Percentiles rank a stretch among this genome's conserved stretches.
Evolutionary conservation across 2,113 vertebrate genomes (phyloP).

Genomic region (Meles meles): DNA sequence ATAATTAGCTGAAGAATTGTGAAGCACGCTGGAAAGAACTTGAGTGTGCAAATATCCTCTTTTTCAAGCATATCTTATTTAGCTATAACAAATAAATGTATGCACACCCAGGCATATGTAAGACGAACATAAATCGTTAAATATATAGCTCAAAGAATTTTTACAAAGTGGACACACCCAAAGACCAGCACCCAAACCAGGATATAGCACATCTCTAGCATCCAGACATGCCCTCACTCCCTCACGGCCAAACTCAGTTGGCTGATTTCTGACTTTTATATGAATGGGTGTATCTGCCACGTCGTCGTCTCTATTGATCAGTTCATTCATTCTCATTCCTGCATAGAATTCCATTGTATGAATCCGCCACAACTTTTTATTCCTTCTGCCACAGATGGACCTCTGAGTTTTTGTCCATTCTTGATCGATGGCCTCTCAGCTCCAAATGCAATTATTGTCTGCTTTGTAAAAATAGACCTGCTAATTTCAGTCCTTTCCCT

Average conservation of each 20-base stretch:
- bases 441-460: background rate
- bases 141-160: background rate
- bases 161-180: background rate
- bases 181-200: no score
- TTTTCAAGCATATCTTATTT: background rate
- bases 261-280: background rate
- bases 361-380: background rate
- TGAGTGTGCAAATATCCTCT: background rate
- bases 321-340: background rate
- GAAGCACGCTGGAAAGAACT: background rate
- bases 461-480: background rate
- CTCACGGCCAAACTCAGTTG: background rate
- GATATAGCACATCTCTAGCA: background rate
- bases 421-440: background rate
- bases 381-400: background rate
- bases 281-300: fast-evolving
- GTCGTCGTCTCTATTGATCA: background rate
- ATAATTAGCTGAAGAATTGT: fast-evolving
- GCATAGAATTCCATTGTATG: background rate
- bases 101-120: fast-evolving
- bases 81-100: background rate
- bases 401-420: background rate
- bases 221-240: no score
- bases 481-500: background rate
- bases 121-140: background rate